A percentile compares a stretch with the other conserved stretches of the same genome.
Evolutionary conservation across 2,888 invertebrate genomes (phyloP).

Genomic region (Diplazon laetatorius): DNA sequence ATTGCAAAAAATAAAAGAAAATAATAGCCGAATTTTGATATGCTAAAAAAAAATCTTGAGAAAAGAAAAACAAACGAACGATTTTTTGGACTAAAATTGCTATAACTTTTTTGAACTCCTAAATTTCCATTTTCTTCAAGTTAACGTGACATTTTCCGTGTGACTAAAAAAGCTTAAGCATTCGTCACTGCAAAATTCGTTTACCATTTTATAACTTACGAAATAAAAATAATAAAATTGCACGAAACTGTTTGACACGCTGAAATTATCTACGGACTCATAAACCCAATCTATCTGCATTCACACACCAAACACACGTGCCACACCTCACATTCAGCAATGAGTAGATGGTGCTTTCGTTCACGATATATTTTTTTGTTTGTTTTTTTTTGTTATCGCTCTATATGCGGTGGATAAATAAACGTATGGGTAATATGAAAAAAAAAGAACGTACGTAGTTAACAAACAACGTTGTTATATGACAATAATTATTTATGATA

Average conservation of each 20-base stretch:
- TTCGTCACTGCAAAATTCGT: neutral
- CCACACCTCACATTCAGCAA: conserved; percentile 1
- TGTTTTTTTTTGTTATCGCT: conserved; percentile 22
- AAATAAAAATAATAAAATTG: neutral
- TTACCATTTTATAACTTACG: neutral
- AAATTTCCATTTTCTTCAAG: too few species aligned
- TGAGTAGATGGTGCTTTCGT: conserved; percentile 36
- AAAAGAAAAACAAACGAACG: too few species aligned
- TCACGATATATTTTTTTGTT: neutral
- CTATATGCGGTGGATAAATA: conserved; percentile 25
- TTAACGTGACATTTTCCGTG: too few species aligned
- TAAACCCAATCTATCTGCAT: neutral
- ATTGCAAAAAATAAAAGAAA: too few species aligned
- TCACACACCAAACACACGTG: conserved; percentile 10
- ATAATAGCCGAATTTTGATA: too few species aligned
- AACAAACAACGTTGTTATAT: conserved; percentile 40
- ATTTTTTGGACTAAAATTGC: too few species aligned
- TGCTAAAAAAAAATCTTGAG: too few species aligned
- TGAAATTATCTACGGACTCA: neutral
- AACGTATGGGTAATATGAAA: conserved; percentile 46
- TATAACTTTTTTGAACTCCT: too few species aligned
- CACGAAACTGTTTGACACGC: conserved; percentile 2
- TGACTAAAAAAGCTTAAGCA: too few species aligned
- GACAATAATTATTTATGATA: conserved; percentile 38
- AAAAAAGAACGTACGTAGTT: conserved; percentile 39